Percentiles rank a stretch among this genome's conserved stretches.
phyloP scores from a whole-genome alignment of 2,113 vertebrate species.

The Bufo bufo region DNA sequence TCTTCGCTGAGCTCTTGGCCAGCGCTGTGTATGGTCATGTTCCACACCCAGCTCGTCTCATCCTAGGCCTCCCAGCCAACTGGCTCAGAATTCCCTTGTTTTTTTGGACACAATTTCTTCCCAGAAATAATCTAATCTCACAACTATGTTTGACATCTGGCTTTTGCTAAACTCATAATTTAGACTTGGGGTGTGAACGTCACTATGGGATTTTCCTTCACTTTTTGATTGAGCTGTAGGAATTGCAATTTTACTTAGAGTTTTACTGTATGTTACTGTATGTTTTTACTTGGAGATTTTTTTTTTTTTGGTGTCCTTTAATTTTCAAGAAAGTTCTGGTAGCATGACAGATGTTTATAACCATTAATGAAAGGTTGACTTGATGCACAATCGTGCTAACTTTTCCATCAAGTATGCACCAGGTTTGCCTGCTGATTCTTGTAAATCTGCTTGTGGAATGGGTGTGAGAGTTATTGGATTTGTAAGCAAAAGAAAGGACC shows the following conservation, averaged over 20 bases:
- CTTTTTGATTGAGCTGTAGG: background rate
- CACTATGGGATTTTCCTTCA: background rate
- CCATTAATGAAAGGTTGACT: background rate
- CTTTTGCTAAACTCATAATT: conserved; percentile 47
- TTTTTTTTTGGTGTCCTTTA: background rate
- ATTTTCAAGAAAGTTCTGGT: background rate
- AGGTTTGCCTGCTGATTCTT: background rate
- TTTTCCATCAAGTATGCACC: background rate
- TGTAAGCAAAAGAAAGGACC: no score
- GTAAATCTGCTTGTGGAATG: no score
- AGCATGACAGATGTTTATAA: background rate
- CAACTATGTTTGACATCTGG: conserved; percentile 58
- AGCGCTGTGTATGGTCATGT: conserved; percentile 23
- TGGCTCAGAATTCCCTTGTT: conserved; percentile 31
- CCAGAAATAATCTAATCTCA: conserved; percentile 54
- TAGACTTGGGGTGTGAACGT: conserved; percentile 40
- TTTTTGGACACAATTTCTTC: conserved; percentile 37
- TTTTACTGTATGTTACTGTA: background rate
- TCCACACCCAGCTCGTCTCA: conserved; percentile 11
- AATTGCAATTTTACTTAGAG: background rate
- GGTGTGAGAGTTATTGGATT: no score
- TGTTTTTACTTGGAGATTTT: no score
- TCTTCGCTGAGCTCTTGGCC: conserved; percentile 16
- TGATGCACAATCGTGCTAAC: background rate
- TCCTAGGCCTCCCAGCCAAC: conserved; percentile 36